phyloP scores from a whole-genome alignment of 2,888 invertebrate species.

The Cantharis rustica region DNA sequence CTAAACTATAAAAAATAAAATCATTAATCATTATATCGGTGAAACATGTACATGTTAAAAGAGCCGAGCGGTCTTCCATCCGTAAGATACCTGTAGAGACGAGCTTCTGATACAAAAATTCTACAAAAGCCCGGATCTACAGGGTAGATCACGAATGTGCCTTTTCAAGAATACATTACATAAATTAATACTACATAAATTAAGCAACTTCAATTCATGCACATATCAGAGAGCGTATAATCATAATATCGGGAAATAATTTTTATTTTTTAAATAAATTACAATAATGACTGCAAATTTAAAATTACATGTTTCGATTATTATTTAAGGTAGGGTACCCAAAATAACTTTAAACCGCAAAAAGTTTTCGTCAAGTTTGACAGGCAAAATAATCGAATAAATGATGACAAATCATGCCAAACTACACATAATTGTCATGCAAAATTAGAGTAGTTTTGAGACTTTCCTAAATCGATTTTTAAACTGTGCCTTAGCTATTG shows the following conservation, averaged over 20 bases:
- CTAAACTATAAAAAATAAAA: constrained; percentile 2
- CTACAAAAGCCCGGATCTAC: constrained; percentile 99
- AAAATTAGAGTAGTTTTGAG: constrained; percentile 34
- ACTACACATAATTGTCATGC: constrained; percentile 45
- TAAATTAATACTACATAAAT: background rate
- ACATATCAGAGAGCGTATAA: background rate
- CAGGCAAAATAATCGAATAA: constrained; percentile 45
- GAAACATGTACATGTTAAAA: constrained; percentile 1
- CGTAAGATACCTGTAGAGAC: constrained; percentile 99
- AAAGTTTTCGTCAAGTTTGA: constrained; percentile 35
- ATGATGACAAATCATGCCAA: constrained; percentile 51
- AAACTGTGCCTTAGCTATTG: constrained; percentile 31
- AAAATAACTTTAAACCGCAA: background rate
- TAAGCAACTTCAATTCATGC: background rate
- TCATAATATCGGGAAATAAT: background rate
- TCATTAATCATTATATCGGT: constrained; percentile 2
- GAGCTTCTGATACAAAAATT: constrained; percentile 90
- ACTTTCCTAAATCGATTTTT: constrained; percentile 38
- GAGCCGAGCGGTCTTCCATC: constrained; percentile 84
- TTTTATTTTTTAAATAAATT: background rate
- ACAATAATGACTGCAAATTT: background rate
- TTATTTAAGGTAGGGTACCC: background rate
- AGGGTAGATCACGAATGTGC: constrained; percentile 99
- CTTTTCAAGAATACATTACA: constrained; percentile 45
- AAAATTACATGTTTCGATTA: background rate